phyloP scores from a whole-genome alignment of 2,888 invertebrate species.

The Cryptophagus acutangulus region DNA sequence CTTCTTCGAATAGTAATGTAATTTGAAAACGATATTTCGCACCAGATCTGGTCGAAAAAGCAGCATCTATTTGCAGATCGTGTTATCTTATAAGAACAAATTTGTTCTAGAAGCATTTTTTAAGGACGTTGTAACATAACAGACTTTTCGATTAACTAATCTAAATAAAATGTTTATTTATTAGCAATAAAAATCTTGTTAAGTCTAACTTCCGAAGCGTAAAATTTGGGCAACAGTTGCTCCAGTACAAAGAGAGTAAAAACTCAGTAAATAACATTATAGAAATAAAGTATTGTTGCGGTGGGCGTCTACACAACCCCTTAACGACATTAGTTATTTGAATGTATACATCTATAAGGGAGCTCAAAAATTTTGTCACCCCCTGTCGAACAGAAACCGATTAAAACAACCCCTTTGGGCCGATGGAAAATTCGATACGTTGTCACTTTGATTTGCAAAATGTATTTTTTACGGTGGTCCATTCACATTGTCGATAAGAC shows the following conservation, averaged over 20 bases:
- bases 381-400: slow-evolving; percentile 44
- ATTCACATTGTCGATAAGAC: slow-evolving; percentile 33
- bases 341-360: slow-evolving; percentile 30
- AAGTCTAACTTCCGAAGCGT: too few species aligned
- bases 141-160: too few species aligned
- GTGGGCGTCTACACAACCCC: slow-evolving; percentile 46
- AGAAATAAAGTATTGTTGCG: slow-evolving; percentile 38
- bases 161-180: too few species aligned
- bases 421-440: slow-evolving; percentile 48
- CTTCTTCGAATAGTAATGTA: too few species aligned
- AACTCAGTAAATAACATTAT: slow-evolving; percentile 29
- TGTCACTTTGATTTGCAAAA: slow-evolving; percentile 47
- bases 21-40: too few species aligned
- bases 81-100: too few species aligned
- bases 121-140: too few species aligned
- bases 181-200: too few species aligned
- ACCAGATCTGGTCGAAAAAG: too few species aligned
- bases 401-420: slow-evolving; percentile 48
- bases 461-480: slow-evolving; percentile 38
- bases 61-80: too few species aligned
- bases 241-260: too few species aligned
- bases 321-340: slow-evolving; percentile 44
- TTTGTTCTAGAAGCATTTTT: too few species aligned
- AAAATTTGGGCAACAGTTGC: slow-evolving; percentile 23
- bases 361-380: slow-evolving; percentile 41